These are phyloP conservation scores for Epiblema foenella DNA, from an alignment of 2,888 invertebrate species.

Conservation along the genomic window DNA sequence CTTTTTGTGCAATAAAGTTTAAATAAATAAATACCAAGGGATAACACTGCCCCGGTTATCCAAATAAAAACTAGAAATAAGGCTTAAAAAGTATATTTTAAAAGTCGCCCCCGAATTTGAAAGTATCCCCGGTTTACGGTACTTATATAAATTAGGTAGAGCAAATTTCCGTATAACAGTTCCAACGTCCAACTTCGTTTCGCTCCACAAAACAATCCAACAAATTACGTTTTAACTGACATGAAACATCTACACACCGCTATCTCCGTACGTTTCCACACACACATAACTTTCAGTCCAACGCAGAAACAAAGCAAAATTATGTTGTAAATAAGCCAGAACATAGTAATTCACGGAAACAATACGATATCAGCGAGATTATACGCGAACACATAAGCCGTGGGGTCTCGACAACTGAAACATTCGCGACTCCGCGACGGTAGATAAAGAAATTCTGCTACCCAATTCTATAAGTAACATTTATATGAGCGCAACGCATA, in stretches of 20 bases:
- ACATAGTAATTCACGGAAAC: conserved; percentile 44
- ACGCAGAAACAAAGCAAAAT: conserved; percentile 43
- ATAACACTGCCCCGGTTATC: no score
- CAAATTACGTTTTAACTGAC: conserved; percentile 11
- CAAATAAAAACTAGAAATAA: no score
- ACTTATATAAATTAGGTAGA: no score
- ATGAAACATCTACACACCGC: conserved; percentile 6
- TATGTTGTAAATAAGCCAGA: conserved; percentile 44
- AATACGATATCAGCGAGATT: conserved; percentile 45
- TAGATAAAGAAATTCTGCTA: conserved; percentile 43
- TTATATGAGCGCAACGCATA: conserved; percentile 26
- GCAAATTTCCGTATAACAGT: no score
- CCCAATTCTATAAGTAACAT: conserved; percentile 21
- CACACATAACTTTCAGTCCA: conserved; percentile 32
- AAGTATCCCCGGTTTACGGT: no score
- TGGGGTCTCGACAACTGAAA: conserved; percentile 36
- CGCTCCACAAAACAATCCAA: no score
- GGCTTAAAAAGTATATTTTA: no score
- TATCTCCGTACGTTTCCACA: conserved; percentile 17
- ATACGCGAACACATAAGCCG: conserved; percentile 40
- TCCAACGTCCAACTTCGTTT: no score
- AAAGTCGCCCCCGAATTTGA: no score
- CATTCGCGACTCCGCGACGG: conserved; percentile 38
- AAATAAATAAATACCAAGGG: no score
- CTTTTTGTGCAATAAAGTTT: no score